Conservation (phyloP, 2,888 invertebrate species). For the Pinctada fucata region DNA sequence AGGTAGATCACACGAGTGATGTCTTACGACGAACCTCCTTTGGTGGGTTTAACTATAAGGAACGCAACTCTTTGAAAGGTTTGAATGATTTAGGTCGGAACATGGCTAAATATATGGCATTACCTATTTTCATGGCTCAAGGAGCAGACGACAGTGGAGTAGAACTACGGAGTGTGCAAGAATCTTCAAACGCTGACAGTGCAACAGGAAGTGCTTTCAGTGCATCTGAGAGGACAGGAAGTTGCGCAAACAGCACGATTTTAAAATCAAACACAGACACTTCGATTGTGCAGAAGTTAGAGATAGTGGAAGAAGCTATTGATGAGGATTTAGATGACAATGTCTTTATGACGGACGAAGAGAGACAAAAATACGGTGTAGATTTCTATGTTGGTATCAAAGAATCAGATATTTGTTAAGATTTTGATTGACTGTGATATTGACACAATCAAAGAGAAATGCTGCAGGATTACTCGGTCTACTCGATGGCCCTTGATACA, state of each 20-base stretch:
- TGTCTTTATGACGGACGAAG: constrained; percentile 25
- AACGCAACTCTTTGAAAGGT: not conserved
- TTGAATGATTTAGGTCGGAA: not conserved
- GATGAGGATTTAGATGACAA: constrained; percentile 14
- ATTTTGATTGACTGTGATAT: not conserved
- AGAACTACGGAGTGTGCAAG: not conserved
- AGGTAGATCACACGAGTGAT: constrained; percentile 37
- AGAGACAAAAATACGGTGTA: constrained; percentile 18
- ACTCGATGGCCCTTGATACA: too few species aligned
- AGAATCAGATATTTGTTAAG: constrained; percentile 16
- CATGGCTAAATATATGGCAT: constrained; percentile 19
- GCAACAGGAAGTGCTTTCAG: not conserved
- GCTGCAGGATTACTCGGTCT: too few species aligned
- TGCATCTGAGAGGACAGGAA: not conserved
- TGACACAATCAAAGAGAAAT: too few species aligned
- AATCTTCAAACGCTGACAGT: too few species aligned
- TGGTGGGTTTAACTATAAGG: not conserved
- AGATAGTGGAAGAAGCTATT: constrained; percentile 18
- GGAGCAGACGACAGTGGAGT: not conserved
- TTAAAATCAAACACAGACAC: not conserved
- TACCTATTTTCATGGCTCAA: constrained; percentile 6
- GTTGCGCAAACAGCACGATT: not conserved
- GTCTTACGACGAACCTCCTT: not conserved
- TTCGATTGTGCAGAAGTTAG: constrained; percentile 1
- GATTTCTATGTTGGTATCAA: constrained; percentile 26